A percentile compares a stretch with the other conserved stretches of the same genome.
phyloP scores from a whole-genome alignment of 2,113 vertebrate species.

The Ictalurus furcatus region DNA sequence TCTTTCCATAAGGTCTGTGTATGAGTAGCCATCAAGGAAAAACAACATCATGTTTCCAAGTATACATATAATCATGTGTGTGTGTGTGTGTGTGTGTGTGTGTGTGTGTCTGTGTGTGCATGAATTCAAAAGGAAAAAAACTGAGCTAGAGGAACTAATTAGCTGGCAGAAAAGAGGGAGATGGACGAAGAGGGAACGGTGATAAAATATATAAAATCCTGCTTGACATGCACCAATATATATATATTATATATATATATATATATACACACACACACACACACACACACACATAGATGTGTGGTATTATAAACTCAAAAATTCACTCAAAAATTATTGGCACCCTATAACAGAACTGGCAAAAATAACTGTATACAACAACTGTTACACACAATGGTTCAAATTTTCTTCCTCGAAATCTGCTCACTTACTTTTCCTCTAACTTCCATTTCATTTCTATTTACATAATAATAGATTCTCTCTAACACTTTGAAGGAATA shows the following conservation, averaged over 20 bases:
- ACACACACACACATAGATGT: not conserved
- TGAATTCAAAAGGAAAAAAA: not conserved
- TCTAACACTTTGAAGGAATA: not conserved
- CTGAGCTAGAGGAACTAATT: not conserved
- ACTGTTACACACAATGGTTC: not conserved
- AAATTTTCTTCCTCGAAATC: not conserved
- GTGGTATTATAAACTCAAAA: not conserved
- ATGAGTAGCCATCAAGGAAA: conserved; percentile 25
- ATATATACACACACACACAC: no score
- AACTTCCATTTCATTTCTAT: not conserved
- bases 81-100: not conserved
- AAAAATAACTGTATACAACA: not conserved
- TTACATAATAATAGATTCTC: not conserved
- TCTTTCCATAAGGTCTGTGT: conserved; percentile 23
- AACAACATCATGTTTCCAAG: conserved; percentile 4
- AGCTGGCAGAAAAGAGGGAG: not conserved
- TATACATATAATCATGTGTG: conserved; percentile 11
- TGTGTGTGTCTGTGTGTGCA: not conserved
- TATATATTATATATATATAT: no score
- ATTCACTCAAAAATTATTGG: not conserved
- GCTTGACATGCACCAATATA: not conserved
- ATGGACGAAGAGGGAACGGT: not conserved
- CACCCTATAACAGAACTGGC: not conserved
- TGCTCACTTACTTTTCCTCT: not conserved
- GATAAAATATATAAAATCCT: not conserved